A percentile compares a stretch with the other conserved stretches of the same genome.
Evolutionary conservation across 2,888 invertebrate species (phyloP).

Genomic region (Achlya flavicornis): DNA sequence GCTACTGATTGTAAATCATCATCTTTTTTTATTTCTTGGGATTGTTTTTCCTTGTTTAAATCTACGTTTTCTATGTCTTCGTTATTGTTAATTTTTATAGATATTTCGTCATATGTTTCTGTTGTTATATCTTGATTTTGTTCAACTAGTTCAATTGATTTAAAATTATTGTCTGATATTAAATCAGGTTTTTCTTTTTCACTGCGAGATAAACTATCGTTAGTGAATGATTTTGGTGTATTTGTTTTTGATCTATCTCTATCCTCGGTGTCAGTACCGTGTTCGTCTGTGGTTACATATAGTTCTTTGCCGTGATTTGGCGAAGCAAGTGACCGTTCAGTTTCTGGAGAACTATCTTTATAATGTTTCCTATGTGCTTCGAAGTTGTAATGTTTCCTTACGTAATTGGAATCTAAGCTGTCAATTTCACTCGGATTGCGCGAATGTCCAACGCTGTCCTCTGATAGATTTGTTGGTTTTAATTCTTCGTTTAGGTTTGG

Average conservation of each 20-base stretch:
- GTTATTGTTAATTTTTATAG: constrained; percentile 51
- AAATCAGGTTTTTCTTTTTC: constrained; percentile 53
- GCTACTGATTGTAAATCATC: constrained; percentile 65
- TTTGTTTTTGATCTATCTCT: constrained; percentile 69
- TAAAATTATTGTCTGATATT: not conserved
- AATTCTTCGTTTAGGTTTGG: constrained; percentile 75
- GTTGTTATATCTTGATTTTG: constrained; percentile 40
- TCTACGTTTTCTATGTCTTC: constrained; percentile 34
- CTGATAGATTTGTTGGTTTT: constrained; percentile 73
- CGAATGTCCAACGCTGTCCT: constrained; percentile 78
- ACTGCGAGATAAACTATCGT: constrained; percentile 73
- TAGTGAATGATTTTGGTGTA: constrained; percentile 77
- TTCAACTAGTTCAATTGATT: constrained; percentile 37
- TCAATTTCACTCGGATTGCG: constrained; percentile 83
- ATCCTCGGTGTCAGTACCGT: constrained; percentile 68
- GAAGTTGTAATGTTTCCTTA: constrained; percentile 82
- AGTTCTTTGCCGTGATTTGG: constrained; percentile 68
- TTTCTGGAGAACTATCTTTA: constrained; percentile 78
- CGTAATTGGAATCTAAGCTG: constrained; percentile 84
- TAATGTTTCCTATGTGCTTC: constrained; percentile 74
- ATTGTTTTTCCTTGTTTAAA: not conserved
- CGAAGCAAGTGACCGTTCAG: constrained; percentile 66
- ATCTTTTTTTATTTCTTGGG: constrained; percentile 42
- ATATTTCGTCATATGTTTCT: constrained; percentile 61
- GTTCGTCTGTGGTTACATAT: constrained; percentile 71